A percentile compares a stretch with the other conserved stretches of the same genome.
These are phyloP conservation scores for Harpalus rufipes DNA, from an alignment of 2,888 invertebrate species.

Conservation along the genomic window DNA sequence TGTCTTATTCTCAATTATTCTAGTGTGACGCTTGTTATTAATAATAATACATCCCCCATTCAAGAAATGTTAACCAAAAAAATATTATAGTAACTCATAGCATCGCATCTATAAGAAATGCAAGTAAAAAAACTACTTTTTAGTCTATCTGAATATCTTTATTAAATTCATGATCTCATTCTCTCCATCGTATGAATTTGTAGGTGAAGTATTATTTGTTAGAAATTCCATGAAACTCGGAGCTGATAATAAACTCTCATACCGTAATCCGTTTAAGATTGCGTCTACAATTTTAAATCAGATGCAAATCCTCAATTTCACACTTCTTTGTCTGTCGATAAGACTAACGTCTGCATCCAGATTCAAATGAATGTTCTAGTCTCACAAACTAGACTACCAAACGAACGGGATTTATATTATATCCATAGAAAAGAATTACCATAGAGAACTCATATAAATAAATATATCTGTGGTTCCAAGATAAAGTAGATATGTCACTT, in stretches of 20 bases:
- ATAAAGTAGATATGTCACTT: no score
- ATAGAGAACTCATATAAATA: neutral
- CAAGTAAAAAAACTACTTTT: neutral
- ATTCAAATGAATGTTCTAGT: conserved; percentile 35
- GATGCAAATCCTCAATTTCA: conserved; percentile 62
- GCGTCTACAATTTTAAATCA: conserved; percentile 59
- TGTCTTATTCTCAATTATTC: no score
- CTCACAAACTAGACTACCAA: neutral
- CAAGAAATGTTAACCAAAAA: no score
- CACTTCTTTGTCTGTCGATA: conserved; percentile 60
- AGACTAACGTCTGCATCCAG: conserved; percentile 43
- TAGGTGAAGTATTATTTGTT: conserved; percentile 12
- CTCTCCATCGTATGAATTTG: neutral
- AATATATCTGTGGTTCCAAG: neutral
- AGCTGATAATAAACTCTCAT: conserved; percentile 35
- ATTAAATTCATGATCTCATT: neutral
- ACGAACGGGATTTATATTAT: neutral
- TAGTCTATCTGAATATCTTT: neutral
- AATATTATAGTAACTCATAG: no score
- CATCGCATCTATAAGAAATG: neutral
- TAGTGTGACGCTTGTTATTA: no score
- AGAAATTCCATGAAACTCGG: conserved; percentile 12
- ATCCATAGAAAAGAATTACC: neutral
- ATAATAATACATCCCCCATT: no score
- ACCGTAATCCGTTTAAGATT: conserved; percentile 51